These are phyloP conservation scores for Boloria euphrosyne DNA, from an alignment of 2,888 invertebrate genomes.

Conservation along the genomic window DNA sequence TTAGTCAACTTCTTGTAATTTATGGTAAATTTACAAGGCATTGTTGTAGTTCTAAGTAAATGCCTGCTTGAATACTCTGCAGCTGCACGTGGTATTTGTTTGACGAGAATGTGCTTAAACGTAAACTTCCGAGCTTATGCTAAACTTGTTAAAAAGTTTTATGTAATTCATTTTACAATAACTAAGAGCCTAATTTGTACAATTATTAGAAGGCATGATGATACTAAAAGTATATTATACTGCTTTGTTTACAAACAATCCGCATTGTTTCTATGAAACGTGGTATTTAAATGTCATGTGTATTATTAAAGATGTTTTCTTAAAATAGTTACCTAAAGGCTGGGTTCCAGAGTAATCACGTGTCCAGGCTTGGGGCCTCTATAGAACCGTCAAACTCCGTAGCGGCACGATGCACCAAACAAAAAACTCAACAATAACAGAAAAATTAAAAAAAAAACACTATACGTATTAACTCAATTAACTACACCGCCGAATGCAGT, in stretches of 20 bases:
- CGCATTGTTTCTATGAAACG: conserved; percentile 21
- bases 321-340: conserved; percentile 78
- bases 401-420: conserved; percentile 81
- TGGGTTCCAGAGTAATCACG: conserved; percentile 72
- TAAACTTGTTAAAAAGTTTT: conserved; percentile 14
- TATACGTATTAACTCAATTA: conserved; percentile 73
- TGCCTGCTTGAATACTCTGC: conserved; percentile 27
- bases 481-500: conserved; percentile 70
- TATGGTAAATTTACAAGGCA: conserved; percentile 27
- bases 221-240: neutral
- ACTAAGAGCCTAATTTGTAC: neutral
- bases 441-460: conserved; percentile 62
- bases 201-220: neutral
- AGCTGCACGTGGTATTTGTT: conserved; percentile 40
- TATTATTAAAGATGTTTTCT: conserved; percentile 40
- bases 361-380: conserved; percentile 74
- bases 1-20: conserved; percentile 11
- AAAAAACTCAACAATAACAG: conserved; percentile 81
- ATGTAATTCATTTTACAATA: neutral
- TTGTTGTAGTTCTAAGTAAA: conserved; percentile 37
- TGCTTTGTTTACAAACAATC: conserved; percentile 41
- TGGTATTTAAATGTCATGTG: conserved; percentile 24
- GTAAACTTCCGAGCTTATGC: conserved; percentile 18
- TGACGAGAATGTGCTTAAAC: conserved; percentile 27
- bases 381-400: conserved; percentile 73